Conservation (phyloP, 2,113 vertebrate genomes). For the Phasianus colchicus region DNA sequence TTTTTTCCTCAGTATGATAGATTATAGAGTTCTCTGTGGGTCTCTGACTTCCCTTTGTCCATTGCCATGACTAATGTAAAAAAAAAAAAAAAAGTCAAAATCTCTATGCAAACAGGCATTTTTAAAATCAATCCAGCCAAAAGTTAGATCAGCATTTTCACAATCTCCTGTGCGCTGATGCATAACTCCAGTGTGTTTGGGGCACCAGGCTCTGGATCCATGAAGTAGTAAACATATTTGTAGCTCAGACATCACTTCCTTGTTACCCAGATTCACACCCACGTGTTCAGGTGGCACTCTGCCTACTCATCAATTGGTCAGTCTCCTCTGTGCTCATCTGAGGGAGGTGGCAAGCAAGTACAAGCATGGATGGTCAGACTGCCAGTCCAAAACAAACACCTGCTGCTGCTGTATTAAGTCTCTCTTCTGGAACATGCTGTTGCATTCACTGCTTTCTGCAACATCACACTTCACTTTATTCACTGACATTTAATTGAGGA, state of each 20-base stretch:
- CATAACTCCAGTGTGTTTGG: neutral
- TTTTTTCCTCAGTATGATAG: neutral
- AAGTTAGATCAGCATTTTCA: neutral
- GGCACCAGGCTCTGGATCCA: too few species aligned
- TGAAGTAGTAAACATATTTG: neutral
- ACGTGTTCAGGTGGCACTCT: constrained; percentile 20
- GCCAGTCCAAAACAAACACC: too few species aligned
- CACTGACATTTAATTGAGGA: neutral
- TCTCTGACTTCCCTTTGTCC: neutral
- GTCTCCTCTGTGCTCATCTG: neutral
- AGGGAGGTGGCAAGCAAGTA: too few species aligned
- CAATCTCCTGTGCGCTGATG: neutral
- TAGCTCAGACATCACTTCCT: constrained; percentile 21
- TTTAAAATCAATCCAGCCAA: neutral
- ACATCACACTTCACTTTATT: neutral
- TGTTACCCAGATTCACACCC: neutral
- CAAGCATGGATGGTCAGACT: too few species aligned
- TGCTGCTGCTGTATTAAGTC: too few species aligned
- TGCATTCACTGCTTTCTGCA: too few species aligned
- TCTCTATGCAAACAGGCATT: neutral
- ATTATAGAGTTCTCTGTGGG: neutral
- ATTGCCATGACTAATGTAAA: neutral
- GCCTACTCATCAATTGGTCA: constrained; percentile 17
- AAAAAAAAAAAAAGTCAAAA: neutral
- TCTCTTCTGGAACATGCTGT: too few species aligned